phyloP scores from a whole-genome alignment of 2,113 vertebrate species.

The Bettongia penicillata region DNA sequence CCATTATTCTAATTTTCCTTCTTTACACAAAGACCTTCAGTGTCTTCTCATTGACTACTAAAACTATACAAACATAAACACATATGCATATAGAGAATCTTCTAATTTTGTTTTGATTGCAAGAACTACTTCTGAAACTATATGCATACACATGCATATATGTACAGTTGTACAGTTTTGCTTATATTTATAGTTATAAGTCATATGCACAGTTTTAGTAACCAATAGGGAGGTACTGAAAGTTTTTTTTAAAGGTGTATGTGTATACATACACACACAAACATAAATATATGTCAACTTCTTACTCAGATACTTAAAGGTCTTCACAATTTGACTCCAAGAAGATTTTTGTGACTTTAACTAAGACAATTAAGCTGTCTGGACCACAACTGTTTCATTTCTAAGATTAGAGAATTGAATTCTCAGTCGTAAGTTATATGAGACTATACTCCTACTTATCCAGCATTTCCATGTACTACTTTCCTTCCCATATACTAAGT shows the following conservation, averaged over 20 bases:
- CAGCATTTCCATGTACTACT: background rate
- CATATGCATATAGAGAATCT: background rate
- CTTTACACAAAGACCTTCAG: too few species aligned
- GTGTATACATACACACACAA: background rate
- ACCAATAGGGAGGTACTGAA: background rate
- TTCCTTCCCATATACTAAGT: background rate
- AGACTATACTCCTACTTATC: background rate
- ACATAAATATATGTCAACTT: background rate
- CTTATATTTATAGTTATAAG: too few species aligned
- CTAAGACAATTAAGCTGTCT: background rate
- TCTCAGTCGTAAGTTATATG: background rate
- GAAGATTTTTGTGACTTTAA: background rate
- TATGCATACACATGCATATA: too few species aligned
- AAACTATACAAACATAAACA: too few species aligned
- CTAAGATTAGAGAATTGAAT: background rate
- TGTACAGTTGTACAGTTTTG: too few species aligned
- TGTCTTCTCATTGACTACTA: too few species aligned
- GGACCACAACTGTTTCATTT: background rate
- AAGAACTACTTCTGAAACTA: background rate
- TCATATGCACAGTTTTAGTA: background rate
- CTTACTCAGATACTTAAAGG: background rate
- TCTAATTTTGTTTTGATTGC: background rate
- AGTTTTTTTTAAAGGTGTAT: background rate
- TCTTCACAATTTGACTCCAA: background rate
- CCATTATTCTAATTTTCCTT: too few species aligned